Conservation (phyloP, 2,797 vertebrate genomes). For the Ctenochaetus hawaiiensis region DNA sequence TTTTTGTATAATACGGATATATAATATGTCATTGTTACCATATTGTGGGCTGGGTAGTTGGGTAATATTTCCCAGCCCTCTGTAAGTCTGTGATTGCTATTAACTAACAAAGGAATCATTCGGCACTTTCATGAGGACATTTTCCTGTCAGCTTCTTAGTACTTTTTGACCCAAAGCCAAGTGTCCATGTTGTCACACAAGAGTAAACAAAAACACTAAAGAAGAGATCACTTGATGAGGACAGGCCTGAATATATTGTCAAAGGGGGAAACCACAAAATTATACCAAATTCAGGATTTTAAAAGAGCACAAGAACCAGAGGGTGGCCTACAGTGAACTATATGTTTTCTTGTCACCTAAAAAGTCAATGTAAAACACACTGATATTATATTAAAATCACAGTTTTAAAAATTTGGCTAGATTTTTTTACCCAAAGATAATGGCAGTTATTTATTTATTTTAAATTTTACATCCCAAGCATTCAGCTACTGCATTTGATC, state of each 20-base stretch:
- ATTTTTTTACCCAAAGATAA: neutral
- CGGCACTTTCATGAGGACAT: conserved; percentile 68
- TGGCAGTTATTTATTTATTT: no score
- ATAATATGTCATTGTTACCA: conserved; percentile 44
- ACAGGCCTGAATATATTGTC: neutral
- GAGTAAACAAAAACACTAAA: conserved; percentile 11
- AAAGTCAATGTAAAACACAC: no score
- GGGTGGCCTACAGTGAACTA: neutral
- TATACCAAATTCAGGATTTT: neutral
- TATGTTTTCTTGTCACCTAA: neutral
- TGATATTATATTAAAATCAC: neutral
- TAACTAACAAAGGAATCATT: conserved; percentile 53
- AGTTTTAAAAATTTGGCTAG: neutral
- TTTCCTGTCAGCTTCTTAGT: conserved; percentile 42
- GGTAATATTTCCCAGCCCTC: conserved; percentile 11
- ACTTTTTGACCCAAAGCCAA: conserved; percentile 11
- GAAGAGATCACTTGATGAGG: neutral
- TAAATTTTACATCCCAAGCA: no score
- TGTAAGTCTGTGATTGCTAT: conserved; percentile 44
- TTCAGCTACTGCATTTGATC: no score
- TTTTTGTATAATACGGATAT: conserved; percentile 45
- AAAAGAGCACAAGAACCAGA: conserved; percentile 30
- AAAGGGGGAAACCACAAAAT: conserved; percentile 18
- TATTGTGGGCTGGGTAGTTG: conserved; percentile 9
- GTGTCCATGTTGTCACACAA: conserved; percentile 15